Evolutionary conservation across 2,888 invertebrate genomes (phyloP).

Genomic region (Ferdinandea cuprea): DNA sequence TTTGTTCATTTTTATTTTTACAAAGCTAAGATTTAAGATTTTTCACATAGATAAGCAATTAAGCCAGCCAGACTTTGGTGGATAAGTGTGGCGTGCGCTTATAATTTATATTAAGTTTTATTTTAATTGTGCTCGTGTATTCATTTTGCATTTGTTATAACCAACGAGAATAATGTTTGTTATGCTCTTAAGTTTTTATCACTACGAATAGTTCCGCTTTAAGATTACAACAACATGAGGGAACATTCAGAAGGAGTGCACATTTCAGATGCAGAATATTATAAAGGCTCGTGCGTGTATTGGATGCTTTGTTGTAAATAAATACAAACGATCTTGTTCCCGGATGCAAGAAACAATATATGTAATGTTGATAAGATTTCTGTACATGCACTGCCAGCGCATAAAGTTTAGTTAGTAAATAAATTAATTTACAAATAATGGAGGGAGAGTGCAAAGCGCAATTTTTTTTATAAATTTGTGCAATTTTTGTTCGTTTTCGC

Average conservation of each 20-base stretch:
- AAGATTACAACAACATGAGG: constrained; percentile 52
- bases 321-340: constrained; percentile 54
- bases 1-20: no score
- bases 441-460: background rate
- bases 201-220: constrained; percentile 65
- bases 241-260: constrained; percentile 19
- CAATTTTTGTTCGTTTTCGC: constrained; percentile 3
- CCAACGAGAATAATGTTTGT: constrained; percentile 17
- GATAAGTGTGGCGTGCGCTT: background rate
- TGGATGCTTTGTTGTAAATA: constrained; percentile 29
- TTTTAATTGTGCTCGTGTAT: constrained; percentile 1
- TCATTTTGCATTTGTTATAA: constrained; percentile 46
- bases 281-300: constrained; percentile 20
- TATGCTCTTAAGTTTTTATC: constrained; percentile 35
- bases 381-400: constrained; percentile 56
- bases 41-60: background rate
- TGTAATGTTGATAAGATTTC: constrained; percentile 60
- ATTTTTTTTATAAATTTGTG: constrained; percentile 13
- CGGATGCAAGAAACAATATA: constrained; percentile 72
- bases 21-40: no score
- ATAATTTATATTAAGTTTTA: background rate
- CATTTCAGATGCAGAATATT: constrained; percentile 24
- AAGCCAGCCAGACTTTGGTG: background rate
- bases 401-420: constrained; percentile 48
- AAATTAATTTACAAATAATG: constrained; percentile 33